Evolutionary conservation across 2,113 vertebrate species (phyloP).

Genomic region (Cyanoderma ruficeps): DNA sequence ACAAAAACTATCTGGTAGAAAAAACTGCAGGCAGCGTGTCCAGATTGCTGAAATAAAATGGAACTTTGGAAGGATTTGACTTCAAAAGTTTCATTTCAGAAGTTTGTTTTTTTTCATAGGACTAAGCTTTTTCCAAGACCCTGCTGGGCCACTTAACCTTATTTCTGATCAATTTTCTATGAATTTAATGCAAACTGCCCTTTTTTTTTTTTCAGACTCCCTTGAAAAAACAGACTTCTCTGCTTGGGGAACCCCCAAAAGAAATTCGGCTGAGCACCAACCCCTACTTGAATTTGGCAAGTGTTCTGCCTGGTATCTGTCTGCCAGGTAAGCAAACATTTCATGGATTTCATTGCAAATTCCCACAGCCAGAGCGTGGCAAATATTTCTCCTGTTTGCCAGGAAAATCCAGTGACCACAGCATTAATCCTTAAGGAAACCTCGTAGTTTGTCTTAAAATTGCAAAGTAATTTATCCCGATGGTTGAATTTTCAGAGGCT

Average conservation of each 20-base stretch:
- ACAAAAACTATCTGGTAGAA: not conserved
- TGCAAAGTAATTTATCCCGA: not conserved
- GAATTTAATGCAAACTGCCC: not conserved
- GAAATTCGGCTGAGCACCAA: constrained; percentile 94
- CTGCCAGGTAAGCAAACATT: constrained; percentile 78
- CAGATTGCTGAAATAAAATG: not conserved
- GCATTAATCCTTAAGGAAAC: not conserved
- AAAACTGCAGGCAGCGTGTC: not conserved
- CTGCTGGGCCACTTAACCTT: not conserved
- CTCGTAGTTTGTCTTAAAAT: not conserved
- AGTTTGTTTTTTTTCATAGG: not conserved
- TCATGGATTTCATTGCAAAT: not conserved
- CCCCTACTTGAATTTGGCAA: constrained; percentile 95
- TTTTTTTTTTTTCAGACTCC: constrained; percentile 69
- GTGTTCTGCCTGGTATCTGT: constrained; percentile 88
- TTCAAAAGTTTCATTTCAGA: not conserved
- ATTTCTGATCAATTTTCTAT: not conserved
- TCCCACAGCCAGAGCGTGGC: not conserved
- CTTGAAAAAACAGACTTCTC: constrained; percentile 84
- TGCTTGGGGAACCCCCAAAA: constrained; percentile 93
- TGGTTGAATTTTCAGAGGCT: not conserved
- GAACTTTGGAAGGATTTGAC: not conserved
- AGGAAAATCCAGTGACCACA: not conserved
- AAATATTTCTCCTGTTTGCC: not conserved
- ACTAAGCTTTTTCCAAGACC: not conserved